Percentiles rank a stretch among this genome's conserved stretches.
Conservation (phyloP, 2,113 vertebrate genomes). For the Damaliscus lunatus region DNA sequence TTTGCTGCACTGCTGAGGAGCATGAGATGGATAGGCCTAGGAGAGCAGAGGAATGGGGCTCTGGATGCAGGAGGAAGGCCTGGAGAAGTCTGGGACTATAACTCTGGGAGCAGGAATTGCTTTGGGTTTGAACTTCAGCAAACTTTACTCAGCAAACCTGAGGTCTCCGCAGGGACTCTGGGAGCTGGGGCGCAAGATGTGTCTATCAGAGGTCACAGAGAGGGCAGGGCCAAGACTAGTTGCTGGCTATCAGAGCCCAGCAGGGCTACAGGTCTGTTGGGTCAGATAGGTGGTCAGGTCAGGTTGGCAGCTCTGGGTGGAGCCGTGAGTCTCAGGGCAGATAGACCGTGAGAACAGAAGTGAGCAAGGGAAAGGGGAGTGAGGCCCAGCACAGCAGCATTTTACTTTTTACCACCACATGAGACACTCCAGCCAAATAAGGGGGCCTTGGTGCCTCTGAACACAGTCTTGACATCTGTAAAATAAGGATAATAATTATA, state of each 20-base stretch:
- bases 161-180: background rate
- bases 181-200: background rate
- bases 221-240: background rate
- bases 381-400: background rate
- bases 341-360: background rate
- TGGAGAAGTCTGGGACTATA: background rate
- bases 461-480: background rate
- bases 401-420: background rate
- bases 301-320: conserved; percentile 38
- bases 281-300: conserved; percentile 37
- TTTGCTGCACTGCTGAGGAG: background rate
- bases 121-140: background rate
- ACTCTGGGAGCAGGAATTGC: background rate
- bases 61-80: background rate
- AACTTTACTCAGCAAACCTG: conserved; percentile 50
- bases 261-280: background rate
- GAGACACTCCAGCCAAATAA: background rate
- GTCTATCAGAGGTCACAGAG: conserved; percentile 60
- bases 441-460: background rate
- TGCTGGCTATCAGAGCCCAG: conserved; percentile 43
- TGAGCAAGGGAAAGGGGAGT: background rate
- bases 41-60: background rate
- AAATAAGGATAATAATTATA: background rate
- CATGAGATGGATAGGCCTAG: background rate
- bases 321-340: background rate